phyloP scores from a whole-genome alignment of 2,113 vertebrate species.

The Eurypyga helias region DNA sequence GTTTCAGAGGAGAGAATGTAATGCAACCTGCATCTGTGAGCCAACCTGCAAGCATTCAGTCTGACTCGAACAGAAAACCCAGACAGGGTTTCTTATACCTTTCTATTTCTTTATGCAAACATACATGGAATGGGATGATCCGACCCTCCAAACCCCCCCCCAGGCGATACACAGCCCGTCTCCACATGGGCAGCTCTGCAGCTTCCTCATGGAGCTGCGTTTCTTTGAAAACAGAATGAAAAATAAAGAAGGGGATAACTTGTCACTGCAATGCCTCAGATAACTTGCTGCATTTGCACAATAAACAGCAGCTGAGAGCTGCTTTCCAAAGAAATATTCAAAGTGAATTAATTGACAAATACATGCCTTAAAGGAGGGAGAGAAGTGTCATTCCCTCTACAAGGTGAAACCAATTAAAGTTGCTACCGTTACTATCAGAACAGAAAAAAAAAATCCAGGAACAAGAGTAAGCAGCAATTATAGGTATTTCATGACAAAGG shows the following conservation, averaged over 20 bases:
- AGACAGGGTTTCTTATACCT: not conserved
- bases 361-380: not conserved
- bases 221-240: conserved; percentile 5
- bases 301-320: conserved; percentile 14
- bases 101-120: not conserved
- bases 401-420: conserved; percentile 55
- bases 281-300: conserved; percentile 46
- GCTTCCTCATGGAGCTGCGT: not conserved
- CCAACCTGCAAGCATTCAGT: not conserved
- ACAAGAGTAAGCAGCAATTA: not conserved
- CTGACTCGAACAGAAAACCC: not conserved
- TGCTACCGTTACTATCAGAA: not conserved
- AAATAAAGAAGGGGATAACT: not conserved
- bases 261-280: not conserved
- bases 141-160: not conserved
- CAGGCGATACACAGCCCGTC: not conserved
- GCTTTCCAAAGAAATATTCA: conserved; percentile 14
- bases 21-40: not conserved
- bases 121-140: not conserved
- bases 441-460: not conserved
- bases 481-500: not conserved
- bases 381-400: not conserved
- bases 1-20: not conserved
- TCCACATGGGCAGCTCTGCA: not conserved
- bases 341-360: conserved; percentile 39